Evolutionary conservation across 1,140 invertebrate genomes (phyloP).

Genomic region (Listronotus oregonensis): DNA sequence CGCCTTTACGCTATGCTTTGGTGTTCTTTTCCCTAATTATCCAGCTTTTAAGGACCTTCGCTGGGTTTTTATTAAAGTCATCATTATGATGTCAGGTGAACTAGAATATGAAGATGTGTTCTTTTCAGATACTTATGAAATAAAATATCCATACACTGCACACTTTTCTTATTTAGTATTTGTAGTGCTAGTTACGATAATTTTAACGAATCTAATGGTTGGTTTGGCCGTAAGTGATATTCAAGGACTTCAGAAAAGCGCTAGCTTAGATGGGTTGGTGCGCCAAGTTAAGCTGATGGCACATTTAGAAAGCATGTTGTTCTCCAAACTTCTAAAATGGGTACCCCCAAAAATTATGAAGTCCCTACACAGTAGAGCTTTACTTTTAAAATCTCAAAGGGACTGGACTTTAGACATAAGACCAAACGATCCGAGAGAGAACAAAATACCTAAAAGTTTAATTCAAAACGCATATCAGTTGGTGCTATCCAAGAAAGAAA

Average conservation of each 20-base stretch:
- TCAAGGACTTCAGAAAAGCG: conserved; percentile 79
- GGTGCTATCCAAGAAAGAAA: conserved; percentile 69
- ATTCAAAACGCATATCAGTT: conserved; percentile 73
- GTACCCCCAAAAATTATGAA: conserved; percentile 67
- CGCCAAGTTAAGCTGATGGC: conserved; percentile 79
- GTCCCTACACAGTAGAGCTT: conserved; percentile 68
- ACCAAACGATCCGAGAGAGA: conserved; percentile 80
- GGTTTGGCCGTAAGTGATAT: conserved; percentile 85
- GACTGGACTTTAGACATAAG: conserved; percentile 71
- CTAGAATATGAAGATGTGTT: conserved; percentile 85
- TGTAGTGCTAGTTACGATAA: conserved; percentile 81
- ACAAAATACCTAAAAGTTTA: conserved; percentile 73
- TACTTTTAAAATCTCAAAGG: conserved; percentile 72
- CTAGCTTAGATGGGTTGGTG: conserved; percentile 77
- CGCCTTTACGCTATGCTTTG: conserved; percentile 78
- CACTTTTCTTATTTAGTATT: conserved; percentile 79
- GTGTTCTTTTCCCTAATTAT: conserved; percentile 78
- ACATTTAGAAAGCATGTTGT: conserved; percentile 79
- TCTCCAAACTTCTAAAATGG: conserved; percentile 72
- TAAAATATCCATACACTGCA: conserved; percentile 68
- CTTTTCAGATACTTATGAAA: conserved; percentile 62
- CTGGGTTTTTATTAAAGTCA: conserved; percentile 72
- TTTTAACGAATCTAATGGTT: conserved; percentile 83
- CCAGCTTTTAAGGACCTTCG: conserved; percentile 68
- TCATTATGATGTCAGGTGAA: conserved; percentile 88